Evolutionary conservation across 2,888 invertebrate genomes (phyloP), one percentile per base, ranked within the genome.

Genomic region (Cerastis leucographa): DNA sequence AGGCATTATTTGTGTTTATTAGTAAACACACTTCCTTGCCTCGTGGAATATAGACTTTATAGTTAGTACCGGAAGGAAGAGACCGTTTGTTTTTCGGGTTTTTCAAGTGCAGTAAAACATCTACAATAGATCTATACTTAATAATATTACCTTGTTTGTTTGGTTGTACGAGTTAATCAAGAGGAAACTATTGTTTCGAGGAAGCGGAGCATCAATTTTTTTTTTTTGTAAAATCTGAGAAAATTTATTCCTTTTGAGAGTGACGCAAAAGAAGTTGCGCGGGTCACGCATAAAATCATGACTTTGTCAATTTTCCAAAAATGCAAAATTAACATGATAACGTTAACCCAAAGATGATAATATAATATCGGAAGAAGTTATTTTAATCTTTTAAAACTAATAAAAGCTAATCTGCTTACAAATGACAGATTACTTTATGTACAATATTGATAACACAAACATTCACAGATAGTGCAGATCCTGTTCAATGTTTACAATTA

Each of bases 401-500:
- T 76, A 77, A 74, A 80, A 66, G 42, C 46, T 80, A 80, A 83
- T 85, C 77, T 81, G 35, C 67, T 73, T 62, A 68, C 62, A 68
- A 64, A 74, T 84, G 54, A 84, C 19, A 69, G 76, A 78, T 77
- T 78, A 71, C 42, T 78, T n/a, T 46, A 56, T n/a, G 59, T 67
- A 77, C 59, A 77, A 62, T 51, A 54, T 62, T 67, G 87, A 87
- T 87, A 87, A 87, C 85, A 87, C 78, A 83, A 66, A 75, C 59
- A 66, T 59, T 61, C 46, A 12, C 71, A 71, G 85, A 86, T 89
- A 86, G 40, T 44, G 51, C 76, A 87, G 85, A 90, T 90, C 90
- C 90, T 88, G 90, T 88, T 89, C 79, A 82, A 35, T 81, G 79
- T 88, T 89, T 81, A 78, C 83, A 78, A 74, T 74, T 54, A 78